Base-by-base conservation (phyloP, 1,140 invertebrate genomes). In the Condylostylus longicornis region DNA sequence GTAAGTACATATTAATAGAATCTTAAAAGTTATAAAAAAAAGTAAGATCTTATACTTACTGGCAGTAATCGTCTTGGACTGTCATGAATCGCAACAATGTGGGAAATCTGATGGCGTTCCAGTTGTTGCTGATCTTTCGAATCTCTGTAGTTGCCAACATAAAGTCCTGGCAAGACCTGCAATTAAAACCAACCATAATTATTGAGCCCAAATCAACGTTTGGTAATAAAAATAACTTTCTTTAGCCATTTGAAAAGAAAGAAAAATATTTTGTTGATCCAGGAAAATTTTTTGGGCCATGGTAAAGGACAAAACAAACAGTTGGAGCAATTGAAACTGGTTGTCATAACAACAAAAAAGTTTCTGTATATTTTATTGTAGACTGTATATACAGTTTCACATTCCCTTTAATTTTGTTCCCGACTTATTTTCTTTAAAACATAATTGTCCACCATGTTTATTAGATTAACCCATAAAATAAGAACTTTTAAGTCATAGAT, bases 51-150 rank as follows among this genome's bases (percentile, higher is more conserved):
- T 25, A n/a, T 25, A 33, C 74, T 72, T 64, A 89, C 84, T 28
- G 79, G 75, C 58, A 87, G 76, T 40, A 89, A 64, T 63, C 79
- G 74, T 43, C 83, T 73, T 10, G 90, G 87, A 42, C 85, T 82
- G 65, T 95, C 89, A 67, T 94, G 88, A 57, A 97, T 89, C 40
- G 90, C 83, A 34, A 97, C 67, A 43, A 97, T 95, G 61, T 97
- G 90, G 13, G 88, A 91, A 42, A 97, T 96, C 50, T 82, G 77
- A 65, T 85, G 82, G 43, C 81, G 77, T 46, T 83, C 76, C 46
- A 95, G 66, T 61, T 95, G 88, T 46, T 79, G 71, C 10, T 73
- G 58, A 64, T 95, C 89, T 63, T 93, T 94, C 13, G 89, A 89
- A 66, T 96, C 90, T 48, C 88, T 69, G 61, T 85, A 85, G 61